Evolutionary conservation across 2,888 invertebrate genomes (phyloP), one percentile per base, ranked within the genome.

Genomic region (Acanthosoma haemorrhoidale): DNA sequence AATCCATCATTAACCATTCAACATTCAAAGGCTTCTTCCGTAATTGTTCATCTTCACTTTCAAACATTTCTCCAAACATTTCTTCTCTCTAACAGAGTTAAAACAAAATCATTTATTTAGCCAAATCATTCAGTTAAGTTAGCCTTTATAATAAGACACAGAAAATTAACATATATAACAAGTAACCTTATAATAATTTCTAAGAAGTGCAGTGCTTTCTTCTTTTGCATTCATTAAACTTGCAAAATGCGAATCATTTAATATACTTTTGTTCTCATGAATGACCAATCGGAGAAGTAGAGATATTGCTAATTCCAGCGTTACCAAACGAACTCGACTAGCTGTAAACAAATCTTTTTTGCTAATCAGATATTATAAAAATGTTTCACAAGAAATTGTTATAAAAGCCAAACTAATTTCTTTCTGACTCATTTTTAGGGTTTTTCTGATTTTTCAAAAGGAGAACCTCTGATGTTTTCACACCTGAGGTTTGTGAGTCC

Each of bases 41-140:
- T 87, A 97, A 92, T 81, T 96, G 95, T 78, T 83, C 83, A 81
- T 77, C 87, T 84, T 99, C 98, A 80, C 97, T 96, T 81, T 99
- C 98, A 80, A 99, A 99, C 87, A 99, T 92, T 79, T 99, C 98
- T 70, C 98, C 83, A 82, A 99, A 99, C 77, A 98, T 95, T 78
- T 98, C 97, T 82, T 98, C 97, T 76, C 93, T 92, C 86, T 87
- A 78, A 11, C 11, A 13, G 9, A 36, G 16, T 31, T 13, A 60
- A 16, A 16, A 16, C 1, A 13, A 59, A 5, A 29, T 58, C 6
- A 25, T 11, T 11, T 16, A 31, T n/a, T 32, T 31, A 31, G 1
- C 31, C n/a, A 36, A 31, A 59, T 8, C 6, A 60, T n/a, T 34
- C 9, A 32, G 16, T 59, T 21, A 29, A 58, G 31, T 18, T 18